phyloP scores from a whole-genome alignment of 1,140 invertebrate species.

The Zelostemma sp. region DNA sequence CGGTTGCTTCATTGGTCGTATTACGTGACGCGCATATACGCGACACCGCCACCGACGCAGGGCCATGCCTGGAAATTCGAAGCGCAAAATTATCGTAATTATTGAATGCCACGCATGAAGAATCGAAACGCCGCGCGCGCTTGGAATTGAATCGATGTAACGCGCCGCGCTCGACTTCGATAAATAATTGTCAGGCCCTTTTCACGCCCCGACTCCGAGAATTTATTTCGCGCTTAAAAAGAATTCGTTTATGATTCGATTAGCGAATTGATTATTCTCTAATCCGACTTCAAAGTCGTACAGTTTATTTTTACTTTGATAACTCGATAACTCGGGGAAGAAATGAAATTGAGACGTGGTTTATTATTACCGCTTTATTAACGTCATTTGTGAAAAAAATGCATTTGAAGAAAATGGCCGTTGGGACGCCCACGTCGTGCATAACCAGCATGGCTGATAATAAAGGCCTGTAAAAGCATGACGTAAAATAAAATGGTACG shows the following conservation, averaged over 20 bases:
- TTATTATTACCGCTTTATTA: conserved; percentile 44
- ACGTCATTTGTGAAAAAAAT: conserved; percentile 35
- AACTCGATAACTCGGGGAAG: conserved; percentile 16
- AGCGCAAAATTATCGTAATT: conserved; percentile 38
- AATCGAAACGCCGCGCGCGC: conserved; percentile 17
- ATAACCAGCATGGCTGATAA: conserved; percentile 40
- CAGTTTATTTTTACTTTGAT: too few relatives aligned
- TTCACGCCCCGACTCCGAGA: too few relatives aligned
- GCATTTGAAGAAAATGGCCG: conserved; percentile 42
- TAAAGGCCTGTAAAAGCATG: conserved; percentile 40
- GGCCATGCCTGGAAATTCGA: conserved; percentile 27
- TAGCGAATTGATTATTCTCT: too few relatives aligned
- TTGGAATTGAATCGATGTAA: conserved; percentile 15
- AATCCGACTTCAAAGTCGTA: too few relatives aligned
- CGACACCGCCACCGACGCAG: conserved; percentile 8
- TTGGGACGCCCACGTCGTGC: conserved; percentile 35
- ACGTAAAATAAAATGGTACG: conserved; percentile 43
- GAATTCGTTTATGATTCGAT: too few relatives aligned
- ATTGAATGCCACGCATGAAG: conserved; percentile 27
- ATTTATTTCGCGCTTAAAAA: too few relatives aligned
- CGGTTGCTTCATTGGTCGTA: conserved; percentile 44
- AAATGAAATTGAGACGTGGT: conserved; percentile 32
- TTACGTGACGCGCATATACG: conserved; percentile 42
- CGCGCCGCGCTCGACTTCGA: background rate
- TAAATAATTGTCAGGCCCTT: conserved; percentile 1